Base-by-base conservation (phyloP, 2,797 vertebrate species). In the Lophura swinhoii region DNA sequence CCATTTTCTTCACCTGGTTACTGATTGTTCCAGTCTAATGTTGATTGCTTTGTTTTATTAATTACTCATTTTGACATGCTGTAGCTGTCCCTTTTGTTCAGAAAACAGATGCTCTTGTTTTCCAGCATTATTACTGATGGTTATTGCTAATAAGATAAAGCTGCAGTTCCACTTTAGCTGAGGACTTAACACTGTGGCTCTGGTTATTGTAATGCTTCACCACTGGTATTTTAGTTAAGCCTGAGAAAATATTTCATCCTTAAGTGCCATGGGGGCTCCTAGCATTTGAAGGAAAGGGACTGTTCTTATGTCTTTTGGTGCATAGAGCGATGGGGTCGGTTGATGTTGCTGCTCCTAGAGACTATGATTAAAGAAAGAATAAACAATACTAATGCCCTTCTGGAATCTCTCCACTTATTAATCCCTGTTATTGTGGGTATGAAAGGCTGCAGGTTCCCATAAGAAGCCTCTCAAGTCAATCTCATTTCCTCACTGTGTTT, bases 31-130 rank as follows among this genome's bases (percentile, higher is more conserved):
- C 94, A 94, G 94, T 87, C 91, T 95, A 92, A 84, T 92, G 93
- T 94, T 95, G 96, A 96, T 95, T 92, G 92, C 94, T 93, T 95
- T 92, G 80, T 96, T 92, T 96, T 96, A 96, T 95, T 96, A 96
- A 96, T 96, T 95, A 93, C 96, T 96, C 95, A 92, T 90, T 95
- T 95, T 95, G 95, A 96, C 95, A 90, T 94, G 95, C 91, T 87
- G 83, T 95, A 95, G 91, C 93, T 96, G 94, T 96, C 94, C 80
- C 91, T 94, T 94, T 95, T 84, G 94, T 88, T 95, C 93, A 48
- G 92, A 90, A 94, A 96, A 87, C 96, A 96, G 96, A 95, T 96
- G 96, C 92, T 95, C 85, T 88, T 92, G 83, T 81, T 95, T 94
- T 91, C 10, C 37, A 90, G 94, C 74, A 5, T 92, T 94, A 88